Conservation (phyloP, 1,140 invertebrate species). For the Calephelis nemesis region DNA sequence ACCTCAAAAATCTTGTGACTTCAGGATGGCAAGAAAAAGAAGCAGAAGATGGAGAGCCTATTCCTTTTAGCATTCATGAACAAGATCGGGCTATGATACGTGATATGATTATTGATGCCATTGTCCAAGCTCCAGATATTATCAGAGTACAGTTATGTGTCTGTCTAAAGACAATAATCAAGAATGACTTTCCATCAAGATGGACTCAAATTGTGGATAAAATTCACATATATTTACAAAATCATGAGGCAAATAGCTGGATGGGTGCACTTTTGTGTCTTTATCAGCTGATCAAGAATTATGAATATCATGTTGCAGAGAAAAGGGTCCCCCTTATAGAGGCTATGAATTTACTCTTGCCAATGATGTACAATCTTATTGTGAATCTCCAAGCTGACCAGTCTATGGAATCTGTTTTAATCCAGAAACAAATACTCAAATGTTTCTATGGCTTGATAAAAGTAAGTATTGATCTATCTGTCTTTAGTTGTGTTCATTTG, state of each 20-base stretch:
- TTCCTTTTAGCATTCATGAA: constrained; percentile 95
- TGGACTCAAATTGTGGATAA: constrained; percentile 98
- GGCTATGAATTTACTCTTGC: constrained; percentile 96
- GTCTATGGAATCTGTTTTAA: constrained; percentile 91
- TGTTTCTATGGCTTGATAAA: constrained; percentile 97
- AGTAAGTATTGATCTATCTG: constrained; percentile 27
- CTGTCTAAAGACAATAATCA: constrained; percentile 95
- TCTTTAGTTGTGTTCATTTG: too few relatives aligned
- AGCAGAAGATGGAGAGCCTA: constrained; percentile 84
- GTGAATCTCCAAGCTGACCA: constrained; percentile 89
- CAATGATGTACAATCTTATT: constrained; percentile 94
- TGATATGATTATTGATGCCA: constrained; percentile 95
- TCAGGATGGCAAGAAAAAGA: constrained; percentile 94
- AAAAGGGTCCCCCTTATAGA: constrained; percentile 94
- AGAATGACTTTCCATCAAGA: constrained; percentile 96
- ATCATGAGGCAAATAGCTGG: constrained; percentile 90
- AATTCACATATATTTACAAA: constrained; percentile 84
- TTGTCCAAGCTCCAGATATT: constrained; percentile 95
- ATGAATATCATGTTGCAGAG: constrained; percentile 95
- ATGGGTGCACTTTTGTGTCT: constrained; percentile 94
- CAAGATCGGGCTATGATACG: constrained; percentile 96
- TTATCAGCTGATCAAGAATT: constrained; percentile 97
- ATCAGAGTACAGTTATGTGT: constrained; percentile 93
- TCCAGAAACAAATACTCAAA: constrained; percentile 98
- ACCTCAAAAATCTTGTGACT: constrained; percentile 96